Evolutionary conservation across 2,888 invertebrate species (phyloP).

Genomic region (Pantelozetes paolii): DNA sequence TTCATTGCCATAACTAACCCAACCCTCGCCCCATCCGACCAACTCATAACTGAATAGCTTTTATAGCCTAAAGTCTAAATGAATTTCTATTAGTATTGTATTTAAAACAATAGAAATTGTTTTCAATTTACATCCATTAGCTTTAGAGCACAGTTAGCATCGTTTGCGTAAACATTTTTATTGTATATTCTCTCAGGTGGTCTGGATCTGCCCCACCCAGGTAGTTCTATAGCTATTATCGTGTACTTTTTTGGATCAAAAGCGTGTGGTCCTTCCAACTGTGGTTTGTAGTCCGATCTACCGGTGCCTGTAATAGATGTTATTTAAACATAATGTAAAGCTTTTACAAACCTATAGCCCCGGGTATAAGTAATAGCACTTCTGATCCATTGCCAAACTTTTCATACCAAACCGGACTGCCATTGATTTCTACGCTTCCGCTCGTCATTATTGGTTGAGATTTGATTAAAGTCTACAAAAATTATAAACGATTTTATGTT

Average conservation of each 20-base stretch:
- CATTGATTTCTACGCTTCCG: slow-evolving; percentile 58
- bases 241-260: slow-evolving; percentile 35
- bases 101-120: neutral
- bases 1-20: slow-evolving; percentile 3
- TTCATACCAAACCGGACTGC: slow-evolving; percentile 62
- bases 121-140: slow-evolving; percentile 35
- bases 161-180: slow-evolving; percentile 30
- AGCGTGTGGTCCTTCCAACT: slow-evolving; percentile 26
- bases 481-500: no score
- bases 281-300: neutral
- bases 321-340: neutral
- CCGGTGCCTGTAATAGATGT: slow-evolving; percentile 25
- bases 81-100: neutral
- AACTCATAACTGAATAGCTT: slow-evolving; percentile 36
- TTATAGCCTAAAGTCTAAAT: slow-evolving; percentile 23
- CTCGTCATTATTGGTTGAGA: slow-evolving; percentile 9
- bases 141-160: slow-evolving; percentile 23
- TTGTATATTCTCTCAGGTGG: slow-evolving; percentile 35
- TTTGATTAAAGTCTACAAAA: no score
- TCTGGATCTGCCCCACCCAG: slow-evolving; percentile 39
- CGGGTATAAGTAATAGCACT: slow-evolving; percentile 68
- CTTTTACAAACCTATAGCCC: slow-evolving; percentile 56
- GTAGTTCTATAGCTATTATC: slow-evolving; percentile 31
- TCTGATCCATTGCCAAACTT: slow-evolving; percentile 61
- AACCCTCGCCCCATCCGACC: slow-evolving; percentile 37